Conservation (phyloP, 1,140 invertebrate species). For the Cherax destructor region DNA sequence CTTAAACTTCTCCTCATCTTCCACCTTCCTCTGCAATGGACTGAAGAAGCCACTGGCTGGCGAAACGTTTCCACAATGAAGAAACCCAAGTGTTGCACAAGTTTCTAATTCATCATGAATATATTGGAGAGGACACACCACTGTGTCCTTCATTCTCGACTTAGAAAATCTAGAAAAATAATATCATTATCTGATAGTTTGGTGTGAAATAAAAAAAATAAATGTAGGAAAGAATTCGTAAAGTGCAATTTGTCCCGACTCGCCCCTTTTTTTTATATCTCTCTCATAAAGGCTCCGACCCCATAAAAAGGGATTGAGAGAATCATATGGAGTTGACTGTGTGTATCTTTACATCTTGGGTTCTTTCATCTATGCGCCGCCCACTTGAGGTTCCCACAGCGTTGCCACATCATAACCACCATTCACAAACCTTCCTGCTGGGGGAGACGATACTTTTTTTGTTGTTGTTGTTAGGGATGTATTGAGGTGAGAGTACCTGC, state of each 20-base stretch:
- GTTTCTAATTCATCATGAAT: too few species aligned
- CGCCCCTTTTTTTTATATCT: constrained; percentile 32
- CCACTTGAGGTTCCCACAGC: constrained; percentile 41
- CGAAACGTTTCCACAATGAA: too few species aligned
- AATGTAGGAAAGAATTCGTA: constrained; percentile 19
- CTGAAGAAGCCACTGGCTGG: too few species aligned
- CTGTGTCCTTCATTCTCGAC: too few species aligned
- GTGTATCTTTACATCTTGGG: constrained; percentile 63
- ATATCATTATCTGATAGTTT: background rate
- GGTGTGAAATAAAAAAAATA: background rate
- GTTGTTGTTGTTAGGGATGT: too few species aligned
- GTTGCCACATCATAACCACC: background rate
- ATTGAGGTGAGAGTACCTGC: too few species aligned
- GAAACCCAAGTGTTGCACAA: too few species aligned
- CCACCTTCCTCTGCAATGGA: too few species aligned
- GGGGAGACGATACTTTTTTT: background rate
- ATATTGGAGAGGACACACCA: too few species aligned
- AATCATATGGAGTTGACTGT: constrained; percentile 68
- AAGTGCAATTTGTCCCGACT: constrained; percentile 42
- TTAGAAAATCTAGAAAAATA: too few species aligned
- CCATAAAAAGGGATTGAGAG: constrained; percentile 66
- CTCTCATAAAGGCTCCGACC: constrained; percentile 58
- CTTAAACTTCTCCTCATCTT: too few species aligned
- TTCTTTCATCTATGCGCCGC: constrained; percentile 54
- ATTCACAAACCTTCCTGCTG: background rate